Percentiles rank a stretch among this genome's conserved stretches.
These are phyloP conservation scores for Diadophis punctatus DNA, from an alignment of 2,113 vertebrate genomes.

Conservation along the genomic window DNA sequence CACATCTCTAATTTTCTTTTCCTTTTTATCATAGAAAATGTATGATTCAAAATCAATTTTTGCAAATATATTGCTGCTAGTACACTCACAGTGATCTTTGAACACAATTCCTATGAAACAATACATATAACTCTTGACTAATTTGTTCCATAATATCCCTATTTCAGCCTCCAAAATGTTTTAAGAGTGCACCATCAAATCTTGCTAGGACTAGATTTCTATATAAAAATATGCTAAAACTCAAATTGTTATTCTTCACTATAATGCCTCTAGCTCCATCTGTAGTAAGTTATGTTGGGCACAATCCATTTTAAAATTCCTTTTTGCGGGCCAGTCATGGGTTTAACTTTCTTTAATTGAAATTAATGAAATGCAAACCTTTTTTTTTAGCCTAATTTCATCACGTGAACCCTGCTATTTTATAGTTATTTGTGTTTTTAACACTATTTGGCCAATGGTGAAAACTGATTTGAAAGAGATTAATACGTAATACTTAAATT, in stretches of 20 bases:
- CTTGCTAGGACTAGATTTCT: conserved; percentile 62
- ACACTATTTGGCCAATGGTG: conserved; percentile 46
- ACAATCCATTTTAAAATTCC: conserved; percentile 45
- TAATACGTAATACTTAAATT: conserved; percentile 54
- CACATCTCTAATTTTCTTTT: neutral
- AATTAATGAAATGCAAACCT: neutral
- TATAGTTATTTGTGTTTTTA: conserved; percentile 63
- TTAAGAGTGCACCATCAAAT: conserved; percentile 30
- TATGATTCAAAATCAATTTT: conserved; percentile 27
- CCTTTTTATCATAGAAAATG: conserved; percentile 26
- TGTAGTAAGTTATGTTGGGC: conserved; percentile 63
- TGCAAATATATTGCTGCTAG: conserved; percentile 11
- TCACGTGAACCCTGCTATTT: conserved; percentile 24
- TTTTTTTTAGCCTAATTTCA: neutral
- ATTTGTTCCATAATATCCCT: conserved; percentile 64
- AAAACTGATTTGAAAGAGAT: conserved; percentile 48
- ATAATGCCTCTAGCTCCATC: conserved; percentile 62
- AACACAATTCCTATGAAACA: neutral
- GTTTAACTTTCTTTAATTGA: neutral
- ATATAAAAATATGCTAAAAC: conserved; percentile 43
- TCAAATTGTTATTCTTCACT: conserved; percentile 59
- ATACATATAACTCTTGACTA: conserved; percentile 12
- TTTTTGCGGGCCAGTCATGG: neutral
- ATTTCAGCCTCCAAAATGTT: conserved; percentile 52
- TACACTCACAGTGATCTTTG: neutral